Percentiles rank a stretch among this genome's conserved stretches.
These are phyloP conservation scores for Tribolium freemani DNA, from an alignment of 2,888 invertebrate species.

Conservation along the genomic window DNA sequence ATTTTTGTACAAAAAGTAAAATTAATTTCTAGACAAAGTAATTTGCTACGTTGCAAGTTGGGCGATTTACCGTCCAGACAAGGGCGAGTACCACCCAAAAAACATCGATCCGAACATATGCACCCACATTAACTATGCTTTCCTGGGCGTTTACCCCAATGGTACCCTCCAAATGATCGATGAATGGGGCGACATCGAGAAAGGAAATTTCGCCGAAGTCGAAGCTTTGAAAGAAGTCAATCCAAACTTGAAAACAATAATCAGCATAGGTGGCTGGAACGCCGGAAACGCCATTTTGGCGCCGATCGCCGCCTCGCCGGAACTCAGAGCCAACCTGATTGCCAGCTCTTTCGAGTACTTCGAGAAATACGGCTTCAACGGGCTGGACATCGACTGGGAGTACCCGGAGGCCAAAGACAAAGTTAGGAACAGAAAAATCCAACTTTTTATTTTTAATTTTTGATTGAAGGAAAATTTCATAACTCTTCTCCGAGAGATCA, in stretches of 20 bases:
- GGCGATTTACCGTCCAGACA: constrained; percentile 9
- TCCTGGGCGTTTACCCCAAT: constrained; percentile 21
- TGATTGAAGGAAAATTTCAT: constrained; percentile 34
- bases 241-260: constrained; percentile 29
- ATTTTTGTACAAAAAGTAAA: too few species aligned
- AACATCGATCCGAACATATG: constrained; percentile 7
- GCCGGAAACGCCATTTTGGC: constrained; percentile 36
- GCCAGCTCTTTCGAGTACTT: constrained; percentile 25
- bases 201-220: constrained; percentile 22
- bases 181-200: constrained; percentile 27
- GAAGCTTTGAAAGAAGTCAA: constrained; percentile 29
- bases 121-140: constrained; percentile 30
- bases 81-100: constrained; percentile 4
- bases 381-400: constrained; percentile 39
- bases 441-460: neutral
- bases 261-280: constrained; percentile 33
- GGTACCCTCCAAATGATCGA: constrained; percentile 26
- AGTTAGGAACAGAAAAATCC: neutral
- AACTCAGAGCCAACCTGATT: constrained; percentile 23
- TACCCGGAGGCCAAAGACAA: constrained; percentile 28
- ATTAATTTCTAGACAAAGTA: neutral
- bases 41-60: constrained; percentile 16
- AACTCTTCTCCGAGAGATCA: constrained; percentile 69
- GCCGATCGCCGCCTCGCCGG: constrained; percentile 25
- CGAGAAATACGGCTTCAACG: constrained; percentile 29